Evolutionary conservation across 2,888 invertebrate species (phyloP).

Genomic region (Germaria angustata): DNA sequence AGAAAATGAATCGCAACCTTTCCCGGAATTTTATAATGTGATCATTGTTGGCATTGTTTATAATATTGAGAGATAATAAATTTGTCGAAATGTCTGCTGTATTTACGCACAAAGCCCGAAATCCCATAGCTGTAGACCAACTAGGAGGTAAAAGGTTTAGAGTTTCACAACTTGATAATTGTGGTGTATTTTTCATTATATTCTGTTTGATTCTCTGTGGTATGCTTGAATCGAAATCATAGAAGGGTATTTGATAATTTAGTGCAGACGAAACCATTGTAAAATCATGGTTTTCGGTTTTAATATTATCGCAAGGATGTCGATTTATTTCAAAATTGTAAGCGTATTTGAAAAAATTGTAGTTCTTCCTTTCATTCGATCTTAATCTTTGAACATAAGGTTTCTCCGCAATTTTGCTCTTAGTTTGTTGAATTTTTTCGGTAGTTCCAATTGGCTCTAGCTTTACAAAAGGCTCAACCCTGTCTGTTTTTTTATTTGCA

Average conservation of each 20-base stretch:
- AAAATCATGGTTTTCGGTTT: conserved; percentile 33
- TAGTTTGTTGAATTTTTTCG: neutral
- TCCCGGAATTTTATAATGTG: conserved; percentile 72
- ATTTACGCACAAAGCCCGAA: conserved; percentile 76
- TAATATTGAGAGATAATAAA: neutral
- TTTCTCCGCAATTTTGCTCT: conserved; percentile 13
- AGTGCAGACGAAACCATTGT: conserved; percentile 20
- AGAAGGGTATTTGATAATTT: conserved; percentile 36
- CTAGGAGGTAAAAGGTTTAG: conserved; percentile 72
- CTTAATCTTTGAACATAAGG: conserved; percentile 62
- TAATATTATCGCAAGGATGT: conserved; percentile 47
- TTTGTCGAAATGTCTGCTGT: conserved; percentile 27
- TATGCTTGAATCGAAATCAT: conserved; percentile 23
- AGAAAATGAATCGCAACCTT: conserved; percentile 74
- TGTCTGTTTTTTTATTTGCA: neutral
- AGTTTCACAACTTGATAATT: neutral
- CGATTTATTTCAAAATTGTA: conserved; percentile 73
- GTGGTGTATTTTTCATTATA: neutral
- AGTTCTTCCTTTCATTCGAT: conserved; percentile 67
- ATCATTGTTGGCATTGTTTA: neutral
- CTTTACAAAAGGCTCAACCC: neutral
- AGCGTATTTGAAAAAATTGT: conserved; percentile 75
- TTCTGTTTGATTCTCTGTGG: neutral
- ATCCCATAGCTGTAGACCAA: conserved; percentile 75
- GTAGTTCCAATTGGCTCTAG: neutral